Percentiles rank a stretch among this genome's conserved stretches.
phyloP scores from a whole-genome alignment of 2,113 vertebrate genomes.

The Helogale parvula region DNA sequence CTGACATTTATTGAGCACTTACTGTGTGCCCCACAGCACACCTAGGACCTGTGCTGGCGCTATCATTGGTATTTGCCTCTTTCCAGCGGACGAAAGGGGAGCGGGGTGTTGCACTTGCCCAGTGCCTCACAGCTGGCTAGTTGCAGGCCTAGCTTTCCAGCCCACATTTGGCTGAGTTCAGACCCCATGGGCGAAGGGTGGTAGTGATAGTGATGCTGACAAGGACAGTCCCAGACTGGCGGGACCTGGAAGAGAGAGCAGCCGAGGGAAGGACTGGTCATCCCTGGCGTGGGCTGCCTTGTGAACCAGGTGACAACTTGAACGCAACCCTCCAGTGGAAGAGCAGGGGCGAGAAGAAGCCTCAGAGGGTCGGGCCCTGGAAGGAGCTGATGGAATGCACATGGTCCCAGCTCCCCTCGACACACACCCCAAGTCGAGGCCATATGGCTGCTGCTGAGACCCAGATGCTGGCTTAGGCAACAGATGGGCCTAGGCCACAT shows the following conservation, averaged over 20 bases:
- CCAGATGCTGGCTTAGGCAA: background rate
- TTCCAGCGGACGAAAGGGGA: background rate
- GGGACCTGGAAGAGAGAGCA: background rate
- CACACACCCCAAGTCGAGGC: background rate
- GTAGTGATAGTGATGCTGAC: background rate
- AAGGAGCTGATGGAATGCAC: background rate
- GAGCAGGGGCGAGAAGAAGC: background rate
- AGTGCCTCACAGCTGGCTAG: background rate
- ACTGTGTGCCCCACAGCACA: background rate
- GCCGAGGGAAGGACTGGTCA: background rate
- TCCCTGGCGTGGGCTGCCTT: background rate
- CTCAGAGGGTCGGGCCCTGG: background rate
- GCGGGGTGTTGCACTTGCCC: background rate
- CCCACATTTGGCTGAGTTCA: background rate
- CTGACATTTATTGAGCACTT: background rate
- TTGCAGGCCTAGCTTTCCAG: background rate
- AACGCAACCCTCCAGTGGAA: too few relatives aligned
- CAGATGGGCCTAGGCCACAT: background rate
- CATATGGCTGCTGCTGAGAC: background rate
- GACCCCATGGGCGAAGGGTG: accelerated
- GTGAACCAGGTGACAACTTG: too few relatives aligned
- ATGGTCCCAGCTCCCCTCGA: background rate
- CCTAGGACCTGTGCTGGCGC: too few relatives aligned
- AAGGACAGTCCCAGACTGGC: background rate
- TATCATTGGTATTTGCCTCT: background rate